phyloP scores from a whole-genome alignment of 2,797 vertebrate genomes.

The Gephyroberyx darwinii region DNA sequence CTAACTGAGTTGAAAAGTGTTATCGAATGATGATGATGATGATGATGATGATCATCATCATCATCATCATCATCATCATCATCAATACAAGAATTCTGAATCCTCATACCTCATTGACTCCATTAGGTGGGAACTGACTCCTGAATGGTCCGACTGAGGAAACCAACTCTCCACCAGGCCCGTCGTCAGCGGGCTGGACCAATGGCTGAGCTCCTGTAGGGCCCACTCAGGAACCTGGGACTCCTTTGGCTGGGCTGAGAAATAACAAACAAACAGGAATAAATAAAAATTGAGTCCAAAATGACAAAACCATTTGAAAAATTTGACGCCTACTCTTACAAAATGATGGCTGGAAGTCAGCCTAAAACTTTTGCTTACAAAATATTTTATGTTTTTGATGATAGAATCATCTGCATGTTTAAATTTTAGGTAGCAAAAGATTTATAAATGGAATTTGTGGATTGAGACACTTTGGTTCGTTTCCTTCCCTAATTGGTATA shows the following conservation, averaged over 20 bases:
- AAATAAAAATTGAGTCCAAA: not conserved
- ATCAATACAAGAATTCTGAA: not conserved
- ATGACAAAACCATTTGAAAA: too few relatives aligned
- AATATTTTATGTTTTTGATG: too few relatives aligned
- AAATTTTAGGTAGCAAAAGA: too few relatives aligned
- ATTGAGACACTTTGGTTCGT: too few relatives aligned
- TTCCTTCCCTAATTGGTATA: not conserved
- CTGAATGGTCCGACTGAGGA: slow-evolving; percentile 86
- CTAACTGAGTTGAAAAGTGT: not conserved
- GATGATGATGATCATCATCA: too few relatives aligned
- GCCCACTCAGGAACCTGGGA: slow-evolving; percentile 87
- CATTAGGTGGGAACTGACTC: slow-evolving; percentile 90
- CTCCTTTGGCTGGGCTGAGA: slow-evolving; percentile 48
- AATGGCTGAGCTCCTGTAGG: slow-evolving; percentile 81
- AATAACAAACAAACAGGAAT: slow-evolving; percentile 17
- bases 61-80: too few relatives aligned
- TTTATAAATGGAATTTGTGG: too few relatives aligned
- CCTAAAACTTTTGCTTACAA: too few relatives aligned
- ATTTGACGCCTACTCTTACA: too few relatives aligned
- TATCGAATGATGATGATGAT: too few relatives aligned
- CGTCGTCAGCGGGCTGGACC: slow-evolving; percentile 59
- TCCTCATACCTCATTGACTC: slow-evolving; percentile 89
- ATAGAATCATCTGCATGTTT: too few relatives aligned
- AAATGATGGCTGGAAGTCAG: too few relatives aligned
- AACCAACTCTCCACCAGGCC: slow-evolving; percentile 89